Base-by-base conservation (phyloP, 2,113 vertebrate species). In the Tamias sibiricus region DNA sequence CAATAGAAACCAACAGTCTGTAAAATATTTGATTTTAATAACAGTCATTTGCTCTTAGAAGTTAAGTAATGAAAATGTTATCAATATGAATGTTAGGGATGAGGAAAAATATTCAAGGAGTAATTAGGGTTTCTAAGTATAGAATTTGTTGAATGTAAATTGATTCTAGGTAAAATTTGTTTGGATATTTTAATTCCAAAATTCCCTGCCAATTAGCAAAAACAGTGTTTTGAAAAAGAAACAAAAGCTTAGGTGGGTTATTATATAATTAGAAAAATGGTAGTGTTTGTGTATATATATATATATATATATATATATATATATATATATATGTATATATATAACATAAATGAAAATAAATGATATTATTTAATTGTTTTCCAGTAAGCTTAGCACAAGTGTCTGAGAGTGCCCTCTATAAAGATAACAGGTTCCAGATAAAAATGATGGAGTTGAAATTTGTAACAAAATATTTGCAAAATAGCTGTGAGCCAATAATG, bases 11-110 rank as follows among this genome's bases (percentile, higher is more conserved):
- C 85, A 96, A 94, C 64, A 95, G 90, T 40, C n/a, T 64, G 8
- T 92, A 88, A 94, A 97, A 57, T 96, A 88, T 90, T 88, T 95
- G 44, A 64, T 94, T 96, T 97, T 96, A 95, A 95, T 87, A 95
- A 82, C 5, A 94, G 57, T 92, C 22, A 79, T 91, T 97, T 97
- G 42, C 62, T 79, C 26, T 96, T 96, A 92, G 87, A 92, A 88
- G 20, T 95, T 96, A 96, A 95, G 82, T 90, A 97, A 96, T 94
- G 77, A 94, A 87, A 95, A 95, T 90, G 16, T 86, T 97, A 87
- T 59, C 62, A 80, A 83, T 81, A 83, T 82, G 88, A 95, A 66
- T 77, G 49, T 88, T 82, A 92, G 64, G 37, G 37, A 90, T 40
- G n/a, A 94, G 14, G 64, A 66, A 90, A 94, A 82, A 47, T 59